Evolutionary conservation across 1,140 invertebrate species (phyloP), one percentile per base, ranked within the genome.

Genomic region (Alviniconcha marisindica): DNA sequence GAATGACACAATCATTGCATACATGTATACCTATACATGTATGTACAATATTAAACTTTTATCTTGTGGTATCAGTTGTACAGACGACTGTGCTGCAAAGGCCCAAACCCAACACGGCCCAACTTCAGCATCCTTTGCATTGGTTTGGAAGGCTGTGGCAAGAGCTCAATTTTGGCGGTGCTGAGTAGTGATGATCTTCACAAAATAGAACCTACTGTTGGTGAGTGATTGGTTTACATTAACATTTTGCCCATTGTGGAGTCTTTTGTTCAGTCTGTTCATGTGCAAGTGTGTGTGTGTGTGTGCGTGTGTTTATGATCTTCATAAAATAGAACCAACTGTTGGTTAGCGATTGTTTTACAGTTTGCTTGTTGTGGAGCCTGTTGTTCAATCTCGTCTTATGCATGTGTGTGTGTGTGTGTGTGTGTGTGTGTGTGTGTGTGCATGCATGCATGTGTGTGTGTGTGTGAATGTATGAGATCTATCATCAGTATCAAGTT

Each of bases 141-240:
- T 21, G 93, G 93, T 21, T 77, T 94, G 42, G 87, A 87, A 66
- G 90, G 89, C 73, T 87, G 90, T 81, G 93, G 92, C 24, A 93
- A 93, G 85, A 92, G 91, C 82, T 92, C 92, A 12, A 54, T 92
- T 5, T 76, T 94, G 31, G 90, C 92, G 15, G 84, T 91, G 51
- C 85, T 93, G n/a, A 92, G 92, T 87, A 92, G 91, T 38, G 93
- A 94, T 86, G 84, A 87, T 42, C 82, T 89, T 42, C 87, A 90
- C 48, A 85, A 90, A 38, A 89, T 93, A 74, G 89, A 92, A 83
- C 93, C 93, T 77, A 93, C 93, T 60, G 88, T 91, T 71, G 93
- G 93, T 89, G 86, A 84, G 84, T 28, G 33, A 18, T 48, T 48
- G 44, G 18, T 5, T 18, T n/a, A n/a, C n/a, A n/a, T n/a, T n/a